Base-by-base conservation (phyloP, 2,888 invertebrate genomes). In the Drosophila phalerata region DNA sequence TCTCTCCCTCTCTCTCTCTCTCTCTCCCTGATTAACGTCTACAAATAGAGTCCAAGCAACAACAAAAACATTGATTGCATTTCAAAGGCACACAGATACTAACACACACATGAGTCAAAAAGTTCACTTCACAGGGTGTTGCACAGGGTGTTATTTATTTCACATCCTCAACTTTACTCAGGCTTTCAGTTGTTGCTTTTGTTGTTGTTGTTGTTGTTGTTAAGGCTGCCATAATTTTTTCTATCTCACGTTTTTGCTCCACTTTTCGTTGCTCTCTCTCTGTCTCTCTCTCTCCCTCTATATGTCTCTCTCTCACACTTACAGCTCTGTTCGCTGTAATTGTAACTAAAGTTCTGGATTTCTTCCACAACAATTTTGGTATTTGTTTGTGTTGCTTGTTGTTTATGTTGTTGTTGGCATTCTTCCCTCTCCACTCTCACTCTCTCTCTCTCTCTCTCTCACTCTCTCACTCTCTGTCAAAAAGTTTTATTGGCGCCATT, bases 401-500 rank as follows among this genome's bases (percentile, higher is more conserved):
- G 19, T 49, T 49, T 22, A 13, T 49, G 19, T 19, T 40, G 17
- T 15, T 15, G 19, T 49, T 10, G 10, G 11, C 15, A 9, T 17
- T 3, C 13, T n/a, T 0, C 37, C 8, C 28, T 28, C 28, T 8
- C 8, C 28, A 28, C 8, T 28, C 28, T 5, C 28, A 3, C 28
- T 28, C 6, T 28, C 28, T 28, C 28, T 28, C 28, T 28, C 19
- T 17, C 34, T 28, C 28, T 5, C 6, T 3, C 28, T 28, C 37
- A 22, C 28, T 3, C 13, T 19, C 49, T 9, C n/a, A 17, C n/a
- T 19, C 19, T 6, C 48, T 43, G 19, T 53, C 13, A 76, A 71
- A 73, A 86, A 85, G 71, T 87, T 87, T 87, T 87, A 85, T 81
- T 85, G 85, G 81, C 87, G 85, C 85, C 85, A 79, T 77, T 87